These are phyloP conservation scores for Pogonomyrmex barbatus DNA, from an alignment of 1,140 invertebrate genomes.

Conservation along the genomic window DNA sequence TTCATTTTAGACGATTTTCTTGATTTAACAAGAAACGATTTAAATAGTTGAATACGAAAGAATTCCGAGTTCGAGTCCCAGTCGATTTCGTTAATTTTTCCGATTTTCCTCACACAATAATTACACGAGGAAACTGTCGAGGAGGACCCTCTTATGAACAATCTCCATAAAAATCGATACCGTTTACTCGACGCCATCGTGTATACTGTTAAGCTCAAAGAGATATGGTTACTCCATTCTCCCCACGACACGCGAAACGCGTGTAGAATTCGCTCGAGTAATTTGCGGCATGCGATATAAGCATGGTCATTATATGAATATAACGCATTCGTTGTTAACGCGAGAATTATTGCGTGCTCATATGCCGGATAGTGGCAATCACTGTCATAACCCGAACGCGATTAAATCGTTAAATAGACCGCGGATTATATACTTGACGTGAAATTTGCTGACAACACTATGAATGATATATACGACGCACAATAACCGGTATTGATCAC, in stretches of 20 bases:
- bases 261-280: neutral
- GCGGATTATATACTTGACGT: constrained; percentile 14
- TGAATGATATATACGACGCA: neutral
- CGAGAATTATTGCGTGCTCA: constrained; percentile 1
- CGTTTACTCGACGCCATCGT: too few species aligned
- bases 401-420: constrained; percentile 49
- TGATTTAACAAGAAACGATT: too few species aligned
- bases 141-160: neutral
- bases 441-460: constrained; percentile 28
- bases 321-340: constrained; percentile 28
- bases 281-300: constrained; percentile 23
- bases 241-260: neutral
- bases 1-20: too few species aligned
- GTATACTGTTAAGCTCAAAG: neutral
- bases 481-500: constrained; percentile 7
- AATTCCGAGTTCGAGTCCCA: too few species aligned
- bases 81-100: too few species aligned
- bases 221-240: neutral
- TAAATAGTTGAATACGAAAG: too few species aligned
- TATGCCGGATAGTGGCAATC: constrained; percentile 26
- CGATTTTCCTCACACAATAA: too few species aligned
- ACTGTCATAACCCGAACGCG: constrained; percentile 12
- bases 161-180: neutral
- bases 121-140: neutral
- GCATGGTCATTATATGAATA: constrained; percentile 15